A percentile compares a stretch with the other conserved stretches of the same genome.
These are phyloP conservation scores for Pammene fasciana DNA, from an alignment of 2,888 invertebrate genomes.

Conservation along the genomic window DNA sequence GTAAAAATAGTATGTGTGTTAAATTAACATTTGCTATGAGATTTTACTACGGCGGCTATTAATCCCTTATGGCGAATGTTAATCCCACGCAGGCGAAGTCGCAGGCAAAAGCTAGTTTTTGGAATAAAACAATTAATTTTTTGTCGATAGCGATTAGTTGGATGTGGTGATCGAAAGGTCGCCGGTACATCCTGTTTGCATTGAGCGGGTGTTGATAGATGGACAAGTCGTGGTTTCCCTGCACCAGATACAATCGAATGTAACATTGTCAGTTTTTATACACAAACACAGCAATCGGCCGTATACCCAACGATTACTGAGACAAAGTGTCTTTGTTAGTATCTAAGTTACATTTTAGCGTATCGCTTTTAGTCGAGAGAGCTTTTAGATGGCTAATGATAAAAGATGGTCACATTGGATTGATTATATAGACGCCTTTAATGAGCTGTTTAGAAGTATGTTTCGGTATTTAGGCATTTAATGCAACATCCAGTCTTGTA, in stretches of 20 bases:
- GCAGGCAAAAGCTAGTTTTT: too few relatives aligned
- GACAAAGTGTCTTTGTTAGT: slow-evolving; percentile 17
- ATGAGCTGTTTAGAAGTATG: too few relatives aligned
- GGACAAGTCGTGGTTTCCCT: slow-evolving; percentile 49
- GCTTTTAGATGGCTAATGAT: not conserved
- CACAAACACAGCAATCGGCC: slow-evolving; percentile 1
- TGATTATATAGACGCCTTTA: too few relatives aligned
- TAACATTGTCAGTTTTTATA: slow-evolving; percentile 29
- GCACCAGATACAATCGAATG: slow-evolving; percentile 38
- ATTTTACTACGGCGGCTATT: too few relatives aligned
- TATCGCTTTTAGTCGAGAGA: not conserved
- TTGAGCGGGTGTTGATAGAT: slow-evolving; percentile 55
- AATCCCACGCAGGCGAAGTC: too few relatives aligned
- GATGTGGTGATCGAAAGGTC: slow-evolving; percentile 34
- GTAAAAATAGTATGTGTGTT: too few relatives aligned
- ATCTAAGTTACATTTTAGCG: not conserved
- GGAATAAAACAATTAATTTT: not conserved
- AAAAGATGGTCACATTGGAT: not conserved
- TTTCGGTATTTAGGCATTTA: not conserved
- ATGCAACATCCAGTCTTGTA: slow-evolving; percentile 1
- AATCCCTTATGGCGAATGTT: too few relatives aligned
- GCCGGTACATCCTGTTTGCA: slow-evolving; percentile 46
- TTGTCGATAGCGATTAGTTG: slow-evolving; percentile 14
- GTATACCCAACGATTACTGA: not conserved
- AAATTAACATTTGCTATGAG: too few relatives aligned